Conservation (phyloP, 2,113 vertebrate species). For the Emberiza fucata region DNA sequence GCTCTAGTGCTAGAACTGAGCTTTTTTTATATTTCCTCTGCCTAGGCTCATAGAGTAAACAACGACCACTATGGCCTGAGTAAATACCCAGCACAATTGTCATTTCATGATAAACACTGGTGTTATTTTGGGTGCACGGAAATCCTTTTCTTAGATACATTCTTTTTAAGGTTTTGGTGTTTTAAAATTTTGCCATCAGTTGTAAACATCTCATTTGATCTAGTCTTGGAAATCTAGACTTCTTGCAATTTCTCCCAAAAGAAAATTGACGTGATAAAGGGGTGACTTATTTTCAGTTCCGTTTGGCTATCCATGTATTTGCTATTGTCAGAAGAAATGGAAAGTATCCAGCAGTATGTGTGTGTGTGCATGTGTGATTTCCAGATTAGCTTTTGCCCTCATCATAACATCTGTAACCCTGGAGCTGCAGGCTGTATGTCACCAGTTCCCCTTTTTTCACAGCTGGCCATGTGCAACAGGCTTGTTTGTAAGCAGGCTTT, state of each 20-base stretch:
- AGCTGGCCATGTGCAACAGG: background rate
- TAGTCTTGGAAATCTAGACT: background rate
- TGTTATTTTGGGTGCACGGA: background rate
- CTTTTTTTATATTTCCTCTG: background rate
- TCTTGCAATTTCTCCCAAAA: background rate
- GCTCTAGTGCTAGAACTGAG: background rate
- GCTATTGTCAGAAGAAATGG: background rate
- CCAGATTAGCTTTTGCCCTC: background rate
- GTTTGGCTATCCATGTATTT: background rate
- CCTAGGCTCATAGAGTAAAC: background rate
- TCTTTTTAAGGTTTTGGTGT: background rate
- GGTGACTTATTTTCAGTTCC: background rate
- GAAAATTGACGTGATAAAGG: background rate
- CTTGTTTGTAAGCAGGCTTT: background rate
- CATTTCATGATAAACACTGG: background rate
- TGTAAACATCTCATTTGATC: background rate
- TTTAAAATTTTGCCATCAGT: accelerated
- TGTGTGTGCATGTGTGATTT: background rate
- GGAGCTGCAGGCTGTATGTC: background rate
- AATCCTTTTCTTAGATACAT: background rate
- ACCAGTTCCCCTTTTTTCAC: background rate
- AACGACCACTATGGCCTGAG: background rate
- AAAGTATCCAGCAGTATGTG: background rate
- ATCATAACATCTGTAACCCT: background rate
- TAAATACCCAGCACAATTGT: background rate